Conservation (phyloP, 2,888 invertebrate genomes). For the Drosophila stalkeri region DNA sequence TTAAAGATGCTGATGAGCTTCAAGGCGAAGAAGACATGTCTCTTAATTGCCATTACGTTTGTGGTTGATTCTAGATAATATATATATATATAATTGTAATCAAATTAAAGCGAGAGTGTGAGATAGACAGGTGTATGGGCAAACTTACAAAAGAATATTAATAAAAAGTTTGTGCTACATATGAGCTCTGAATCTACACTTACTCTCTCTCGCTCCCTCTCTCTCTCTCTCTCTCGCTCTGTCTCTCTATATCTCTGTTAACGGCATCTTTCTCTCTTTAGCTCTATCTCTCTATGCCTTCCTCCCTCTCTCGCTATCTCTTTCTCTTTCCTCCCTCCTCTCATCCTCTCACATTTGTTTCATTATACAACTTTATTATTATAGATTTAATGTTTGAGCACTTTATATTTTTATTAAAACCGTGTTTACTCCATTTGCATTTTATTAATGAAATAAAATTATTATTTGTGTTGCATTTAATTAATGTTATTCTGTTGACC, state of each 20-base stretch:
- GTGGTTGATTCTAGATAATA: conserved; percentile 3
- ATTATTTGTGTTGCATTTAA: conserved; percentile 27
- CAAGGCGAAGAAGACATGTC: conserved; percentile 46
- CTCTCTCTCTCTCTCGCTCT: background rate
- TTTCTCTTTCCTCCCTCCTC: background rate
- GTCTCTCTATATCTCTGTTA: background rate
- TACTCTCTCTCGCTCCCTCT: too few species aligned
- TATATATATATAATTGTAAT: conserved; percentile 1
- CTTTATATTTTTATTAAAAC: background rate
- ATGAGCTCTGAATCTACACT: background rate
- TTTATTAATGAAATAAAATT: conserved; percentile 16
- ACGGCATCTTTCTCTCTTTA: background rate
- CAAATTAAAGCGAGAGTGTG: background rate
- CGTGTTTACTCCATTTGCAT: conserved; percentile 3
- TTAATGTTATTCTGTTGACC: conserved; percentile 33
- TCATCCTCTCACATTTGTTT: background rate
- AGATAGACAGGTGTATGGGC: background rate
- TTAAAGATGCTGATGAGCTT: conserved; percentile 62
- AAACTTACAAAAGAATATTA: background rate
- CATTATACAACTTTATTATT: background rate
- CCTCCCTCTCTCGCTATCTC: background rate
- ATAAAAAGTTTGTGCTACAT: background rate
- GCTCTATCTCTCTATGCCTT: background rate
- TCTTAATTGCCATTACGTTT: conserved; percentile 13
- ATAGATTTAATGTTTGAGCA: background rate